These are phyloP conservation scores for Uloborus diversus DNA, from an alignment of 1,140 invertebrate species.

Conservation along the genomic window DNA sequence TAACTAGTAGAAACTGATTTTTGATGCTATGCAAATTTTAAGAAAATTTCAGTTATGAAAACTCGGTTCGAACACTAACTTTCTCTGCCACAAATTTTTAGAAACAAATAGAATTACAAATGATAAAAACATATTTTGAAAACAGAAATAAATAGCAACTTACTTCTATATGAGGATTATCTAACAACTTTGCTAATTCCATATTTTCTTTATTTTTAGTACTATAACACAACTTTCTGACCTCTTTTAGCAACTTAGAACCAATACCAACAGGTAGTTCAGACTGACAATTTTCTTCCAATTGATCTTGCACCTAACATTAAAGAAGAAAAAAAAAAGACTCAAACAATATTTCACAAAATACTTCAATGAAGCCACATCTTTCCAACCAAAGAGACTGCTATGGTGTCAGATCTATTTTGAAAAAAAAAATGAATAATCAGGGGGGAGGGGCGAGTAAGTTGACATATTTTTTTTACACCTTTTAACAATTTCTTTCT, in stretches of 20 bases:
- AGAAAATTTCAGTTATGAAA: not conserved
- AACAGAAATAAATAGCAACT: slow-evolving; percentile 19
- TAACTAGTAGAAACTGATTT: no score
- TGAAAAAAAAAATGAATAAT: no score
- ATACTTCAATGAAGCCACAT: no score
- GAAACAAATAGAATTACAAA: slow-evolving; percentile 9
- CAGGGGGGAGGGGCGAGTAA: no score
- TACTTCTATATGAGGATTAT: slow-evolving; percentile 67
- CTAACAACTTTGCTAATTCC: slow-evolving; percentile 68
- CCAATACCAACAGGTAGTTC: slow-evolving; percentile 65
- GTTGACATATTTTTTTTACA: no score
- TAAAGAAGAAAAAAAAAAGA: slow-evolving; percentile 38
- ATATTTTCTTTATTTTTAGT: slow-evolving; percentile 66
- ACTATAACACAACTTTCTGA: slow-evolving; percentile 64
- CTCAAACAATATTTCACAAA: not conserved
- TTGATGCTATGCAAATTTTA: not conserved
- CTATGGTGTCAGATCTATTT: no score
- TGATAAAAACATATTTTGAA: slow-evolving; percentile 15
- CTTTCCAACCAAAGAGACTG: no score
- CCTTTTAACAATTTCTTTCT: no score
- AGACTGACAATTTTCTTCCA: slow-evolving; percentile 66
- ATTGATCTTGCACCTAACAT: slow-evolving; percentile 68
- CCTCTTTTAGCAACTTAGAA: slow-evolving; percentile 62
- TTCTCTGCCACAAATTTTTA: no score
- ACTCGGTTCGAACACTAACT: no score